Evolutionary conservation across 1,140 invertebrate species (phyloP).

Genomic region (Saccostrea cuccullata): DNA sequence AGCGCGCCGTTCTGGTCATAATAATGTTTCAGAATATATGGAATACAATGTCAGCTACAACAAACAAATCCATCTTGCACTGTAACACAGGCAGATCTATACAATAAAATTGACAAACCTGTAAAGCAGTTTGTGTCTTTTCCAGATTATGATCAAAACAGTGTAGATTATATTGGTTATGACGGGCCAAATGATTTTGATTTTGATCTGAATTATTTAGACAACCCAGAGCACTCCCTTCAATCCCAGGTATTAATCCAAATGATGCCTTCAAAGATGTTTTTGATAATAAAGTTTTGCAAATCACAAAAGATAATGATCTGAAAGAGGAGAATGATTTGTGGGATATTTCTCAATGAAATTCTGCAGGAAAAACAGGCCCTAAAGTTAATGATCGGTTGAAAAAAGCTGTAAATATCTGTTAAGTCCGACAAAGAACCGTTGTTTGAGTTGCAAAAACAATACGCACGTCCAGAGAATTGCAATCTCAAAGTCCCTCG

Average conservation of each 20-base stretch:
- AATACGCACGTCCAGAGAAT: slow-evolving; percentile 1
- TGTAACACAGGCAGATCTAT: too few relatives aligned
- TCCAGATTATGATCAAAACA: too few relatives aligned
- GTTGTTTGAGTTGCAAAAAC: background rate
- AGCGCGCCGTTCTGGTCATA: too few relatives aligned
- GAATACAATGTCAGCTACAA: too few relatives aligned
- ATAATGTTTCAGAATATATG: too few relatives aligned
- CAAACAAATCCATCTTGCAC: too few relatives aligned
- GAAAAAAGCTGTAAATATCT: background rate
- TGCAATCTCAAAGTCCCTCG: background rate
- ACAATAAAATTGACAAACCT: too few relatives aligned
- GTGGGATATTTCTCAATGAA: background rate
- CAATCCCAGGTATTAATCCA: background rate
- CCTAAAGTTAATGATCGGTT: background rate
- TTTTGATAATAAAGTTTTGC: background rate
- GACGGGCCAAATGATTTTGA: too few relatives aligned
- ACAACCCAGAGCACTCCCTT: background rate
- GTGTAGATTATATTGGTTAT: too few relatives aligned
- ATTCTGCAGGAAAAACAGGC: background rate
- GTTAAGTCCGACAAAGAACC: background rate
- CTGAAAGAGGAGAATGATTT: background rate
- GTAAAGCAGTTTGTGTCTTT: too few relatives aligned
- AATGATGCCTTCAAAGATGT: background rate
- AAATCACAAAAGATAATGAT: background rate
- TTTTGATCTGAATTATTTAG: background rate